phyloP scores from a whole-genome alignment of 2,797 vertebrate species.

The Mastacembelus armatus region DNA sequence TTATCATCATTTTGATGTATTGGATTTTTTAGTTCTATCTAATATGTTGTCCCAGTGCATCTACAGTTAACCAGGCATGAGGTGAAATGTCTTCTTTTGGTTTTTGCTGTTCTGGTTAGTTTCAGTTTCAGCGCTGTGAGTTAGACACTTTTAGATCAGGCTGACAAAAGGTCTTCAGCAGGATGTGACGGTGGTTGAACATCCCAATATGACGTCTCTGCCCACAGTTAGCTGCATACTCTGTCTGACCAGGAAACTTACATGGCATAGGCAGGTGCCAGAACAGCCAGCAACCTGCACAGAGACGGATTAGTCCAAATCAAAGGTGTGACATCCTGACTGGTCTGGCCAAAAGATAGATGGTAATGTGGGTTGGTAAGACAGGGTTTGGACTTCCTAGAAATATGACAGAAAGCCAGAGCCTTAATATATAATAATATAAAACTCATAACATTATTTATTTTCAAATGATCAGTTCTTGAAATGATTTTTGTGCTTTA shows the following conservation, averaged over 20 bases:
- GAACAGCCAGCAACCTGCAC: conserved; percentile 30
- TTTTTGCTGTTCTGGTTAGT: neutral
- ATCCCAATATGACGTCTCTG: conserved; percentile 23
- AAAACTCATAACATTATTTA: neutral
- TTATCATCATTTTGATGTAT: neutral
- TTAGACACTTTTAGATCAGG: neutral
- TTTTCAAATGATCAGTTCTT: neutral
- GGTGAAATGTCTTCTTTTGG: neutral
- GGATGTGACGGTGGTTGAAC: conserved; percentile 14
- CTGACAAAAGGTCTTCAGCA: conserved; percentile 1
- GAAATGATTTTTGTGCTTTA: conserved; percentile 30
- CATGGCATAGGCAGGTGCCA: conserved; percentile 7
- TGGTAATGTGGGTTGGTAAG: no score
- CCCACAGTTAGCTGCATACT: conserved; percentile 6
- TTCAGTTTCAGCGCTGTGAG: neutral
- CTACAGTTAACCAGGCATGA: neutral
- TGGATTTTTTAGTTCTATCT: neutral
- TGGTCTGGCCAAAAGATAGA: neutral
- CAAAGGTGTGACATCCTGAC: conserved; percentile 46
- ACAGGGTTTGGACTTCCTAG: no score
- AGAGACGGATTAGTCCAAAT: conserved; percentile 55
- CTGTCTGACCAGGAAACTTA: conserved; percentile 29
- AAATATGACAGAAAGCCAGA: neutral
- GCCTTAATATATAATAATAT: neutral
- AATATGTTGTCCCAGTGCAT: neutral